Evolutionary conservation across 2,888 invertebrate species (phyloP), one percentile per base, ranked within the genome.

Genomic region (Digitonthophagus gazella): DNA sequence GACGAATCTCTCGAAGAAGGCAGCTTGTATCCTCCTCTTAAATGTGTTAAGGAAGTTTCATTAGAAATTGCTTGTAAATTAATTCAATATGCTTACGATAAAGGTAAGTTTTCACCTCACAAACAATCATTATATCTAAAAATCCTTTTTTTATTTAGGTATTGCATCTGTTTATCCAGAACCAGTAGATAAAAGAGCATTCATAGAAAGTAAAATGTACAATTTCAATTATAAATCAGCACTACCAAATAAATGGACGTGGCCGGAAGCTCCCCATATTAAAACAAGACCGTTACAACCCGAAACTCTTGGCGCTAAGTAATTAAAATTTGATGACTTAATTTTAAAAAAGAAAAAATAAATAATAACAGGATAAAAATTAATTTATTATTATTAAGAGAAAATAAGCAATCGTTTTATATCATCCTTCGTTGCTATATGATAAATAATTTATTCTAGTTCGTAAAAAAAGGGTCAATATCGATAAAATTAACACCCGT

Each of bases 21-120:
- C 5, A 93, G 97, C 72, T 87, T 99, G 65, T 99, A 98, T 82
- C 99, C 99, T 3, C 94, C 96, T 0, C 86, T 99, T 67, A 84
- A 86, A 20, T 88, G 89, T 65, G 93, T 98, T 74, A 91, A 90
- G 68, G 93, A 95, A 69, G 93, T 96, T 69, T 98, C 98, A 0
- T 86, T 96, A 67, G 88, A 91, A 72, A 98, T 99, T 75, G 98
- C 98, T 0, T 88, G 91, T 4, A 90, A 90, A 76, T 90, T 98
- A 71, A 92, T 94, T 2, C 90, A 96, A 76, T 91, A 94, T 84
- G 95, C 96, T 2, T 99, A 97, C 80, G 88, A 90, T 73, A 91
- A 91, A 85, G 93, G 95, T 94, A 85, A 58, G 65, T 19, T 16
- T 5, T 5, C 1, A 28, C 19, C 14, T 14, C 1, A 64, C 14